phyloP scores from a whole-genome alignment of 1,140 invertebrate species.

The Drosophila gunungcola region DNA sequence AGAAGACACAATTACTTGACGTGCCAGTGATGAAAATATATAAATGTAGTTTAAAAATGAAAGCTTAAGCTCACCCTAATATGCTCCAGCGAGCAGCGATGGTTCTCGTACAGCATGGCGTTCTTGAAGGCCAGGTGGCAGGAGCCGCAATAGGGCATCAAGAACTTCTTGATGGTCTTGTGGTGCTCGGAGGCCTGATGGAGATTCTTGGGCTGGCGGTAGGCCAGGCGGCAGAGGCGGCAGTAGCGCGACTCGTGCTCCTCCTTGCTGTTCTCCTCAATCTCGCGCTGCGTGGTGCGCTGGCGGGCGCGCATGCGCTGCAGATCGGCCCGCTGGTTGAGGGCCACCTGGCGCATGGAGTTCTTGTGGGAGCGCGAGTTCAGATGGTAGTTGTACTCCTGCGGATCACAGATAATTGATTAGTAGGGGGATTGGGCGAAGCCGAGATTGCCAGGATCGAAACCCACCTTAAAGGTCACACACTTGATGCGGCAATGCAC shows the following conservation, averaged over 20 bases:
- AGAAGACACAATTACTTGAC: too few species aligned
- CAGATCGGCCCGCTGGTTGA: conserved; percentile 89
- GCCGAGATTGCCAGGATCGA: too few species aligned
- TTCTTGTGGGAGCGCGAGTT: conserved; percentile 88
- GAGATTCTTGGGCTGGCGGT: conserved; percentile 90
- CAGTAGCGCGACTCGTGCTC: conserved; percentile 89
- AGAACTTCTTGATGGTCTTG: conserved; percentile 91
- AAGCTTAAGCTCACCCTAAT: conserved; percentile 87
- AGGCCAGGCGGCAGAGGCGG: conserved; percentile 92
- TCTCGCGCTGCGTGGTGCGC: conserved; percentile 89
- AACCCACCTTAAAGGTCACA: conserved; percentile 88
- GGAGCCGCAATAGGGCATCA: conserved; percentile 90
- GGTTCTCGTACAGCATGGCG: conserved; percentile 92
- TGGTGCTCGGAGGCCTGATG: conserved; percentile 91
- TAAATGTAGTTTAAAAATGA: too few species aligned
- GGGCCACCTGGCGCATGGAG: conserved; percentile 89
- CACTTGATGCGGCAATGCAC: conserved; percentile 90
- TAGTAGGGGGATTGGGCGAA: conserved; percentile 7
- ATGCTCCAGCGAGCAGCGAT: conserved; percentile 91
- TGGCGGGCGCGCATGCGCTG: conserved; percentile 90
- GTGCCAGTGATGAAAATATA: too few species aligned
- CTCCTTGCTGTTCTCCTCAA: conserved; percentile 89
- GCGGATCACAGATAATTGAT: conserved; percentile 11
- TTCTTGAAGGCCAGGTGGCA: conserved; percentile 89
- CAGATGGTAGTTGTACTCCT: conserved; percentile 90